A percentile compares a stretch with the other conserved stretches of the same genome.
Conservation (phyloP, 2,797 vertebrate genomes). For the Iguana delicatissima region DNA sequence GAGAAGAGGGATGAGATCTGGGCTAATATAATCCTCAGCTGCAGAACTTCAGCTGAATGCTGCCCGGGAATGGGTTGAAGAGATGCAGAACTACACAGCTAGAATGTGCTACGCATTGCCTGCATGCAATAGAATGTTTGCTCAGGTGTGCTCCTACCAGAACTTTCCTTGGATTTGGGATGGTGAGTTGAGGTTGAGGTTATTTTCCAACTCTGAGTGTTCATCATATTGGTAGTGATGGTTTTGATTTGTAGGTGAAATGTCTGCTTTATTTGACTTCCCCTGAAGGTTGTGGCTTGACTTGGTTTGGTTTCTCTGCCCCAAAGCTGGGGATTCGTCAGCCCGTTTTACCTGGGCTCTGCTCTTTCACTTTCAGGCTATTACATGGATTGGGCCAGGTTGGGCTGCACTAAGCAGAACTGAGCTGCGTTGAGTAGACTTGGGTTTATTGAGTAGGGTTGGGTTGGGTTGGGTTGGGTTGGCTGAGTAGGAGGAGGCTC, state of each 20-base stretch:
- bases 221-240: background rate
- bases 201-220: background rate
- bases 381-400: too few species aligned
- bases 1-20: too few species aligned
- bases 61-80: too few species aligned
- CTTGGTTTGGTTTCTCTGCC: background rate
- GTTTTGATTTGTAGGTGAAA: background rate
- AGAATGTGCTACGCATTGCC: too few species aligned
- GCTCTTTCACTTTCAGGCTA: too few species aligned
- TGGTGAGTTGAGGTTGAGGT: background rate
- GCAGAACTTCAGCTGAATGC: too few species aligned
- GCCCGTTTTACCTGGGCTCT: background rate
- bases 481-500: too few species aligned
- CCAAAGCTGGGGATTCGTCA: background rate
- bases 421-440: background rate
- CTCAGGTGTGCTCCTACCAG: background rate
- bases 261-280: background rate
- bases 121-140: too few species aligned
- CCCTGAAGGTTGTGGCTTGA: background rate
- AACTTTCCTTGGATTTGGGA: background rate
- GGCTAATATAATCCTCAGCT: too few species aligned
- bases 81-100: too few species aligned
- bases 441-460: background rate
- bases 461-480: background rate
- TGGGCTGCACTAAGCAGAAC: background rate